Base-by-base conservation (phyloP, 53 echinoderm and acorn worm genomes). In the Paracentrotus lividus region DNA sequence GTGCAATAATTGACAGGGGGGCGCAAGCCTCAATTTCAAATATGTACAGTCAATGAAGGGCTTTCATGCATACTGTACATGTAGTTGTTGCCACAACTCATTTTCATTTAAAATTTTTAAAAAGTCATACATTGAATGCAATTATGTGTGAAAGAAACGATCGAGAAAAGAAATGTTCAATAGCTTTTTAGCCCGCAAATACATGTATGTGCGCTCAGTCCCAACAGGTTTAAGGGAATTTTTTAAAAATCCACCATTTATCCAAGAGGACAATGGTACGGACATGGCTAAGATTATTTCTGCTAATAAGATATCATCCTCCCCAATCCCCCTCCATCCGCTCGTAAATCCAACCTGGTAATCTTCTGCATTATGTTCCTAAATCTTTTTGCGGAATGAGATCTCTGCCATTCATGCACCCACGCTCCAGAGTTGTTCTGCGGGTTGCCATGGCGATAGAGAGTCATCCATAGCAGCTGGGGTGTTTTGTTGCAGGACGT, bases 401-500 rank as follows among this genome's bases (percentile, higher is more conserved):
- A 38, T 40, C 27, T 16, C 8, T 65, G 64, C 60, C 40, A 40
- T 36, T 27, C 54, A 56, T 57, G 61, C 89, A 89, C 44, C 64
- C 57, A 45, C 47, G 54, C 47, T 57, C 57, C 55, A 24, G 27
- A 56, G 36, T 87, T n/a, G 5, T 89, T 89, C 64, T 42, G 44
- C 26, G 24, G 43, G 61, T 89, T 45, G 89, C 65, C 64, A 59
- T 61, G 64, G 64, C 64, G 65, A 64, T 64, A 59, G 42, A 89
- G 44, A 60, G 43, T 89, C 61, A 59, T 89, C 60, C 89, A 12
- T 61, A 44, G 61, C 64, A n/a, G n/a, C n/a, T n/a, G 20, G 60
- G 44, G 64, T 86, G 55, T 89, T 89, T 33, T 26, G 57, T 89
- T 89, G 61, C 89, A 60, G 89, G 60, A 89, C 10, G 89, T 89